These are phyloP conservation scores for Drosophila anomalipes DNA, from an alignment of 2,888 invertebrate genomes.

Conservation along the genomic window DNA sequence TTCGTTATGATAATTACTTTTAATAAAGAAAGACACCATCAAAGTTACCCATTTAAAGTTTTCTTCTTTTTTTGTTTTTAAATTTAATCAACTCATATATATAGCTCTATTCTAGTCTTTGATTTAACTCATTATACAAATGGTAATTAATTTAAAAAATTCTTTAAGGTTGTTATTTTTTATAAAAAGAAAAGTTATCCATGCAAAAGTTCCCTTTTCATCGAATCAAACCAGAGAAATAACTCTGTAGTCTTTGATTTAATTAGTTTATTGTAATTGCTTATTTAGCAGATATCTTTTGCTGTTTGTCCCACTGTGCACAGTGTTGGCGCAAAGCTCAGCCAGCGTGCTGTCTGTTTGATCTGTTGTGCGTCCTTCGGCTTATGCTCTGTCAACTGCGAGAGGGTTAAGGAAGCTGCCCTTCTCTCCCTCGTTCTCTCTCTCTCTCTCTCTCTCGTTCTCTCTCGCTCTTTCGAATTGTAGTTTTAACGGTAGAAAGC, in stretches of 20 bases:
- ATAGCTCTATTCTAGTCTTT: background rate
- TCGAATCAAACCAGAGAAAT: too few relatives aligned
- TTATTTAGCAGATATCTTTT: background rate
- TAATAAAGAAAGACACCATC: background rate
- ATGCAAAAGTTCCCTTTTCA: too few relatives aligned
- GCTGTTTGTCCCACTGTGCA: background rate
- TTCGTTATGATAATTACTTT: background rate
- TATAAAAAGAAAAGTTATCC: too few relatives aligned
- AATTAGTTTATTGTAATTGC: too few relatives aligned
- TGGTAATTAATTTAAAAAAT: too few relatives aligned
- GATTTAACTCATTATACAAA: background rate
- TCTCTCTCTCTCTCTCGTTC: background rate
- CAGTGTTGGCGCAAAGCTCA: background rate
- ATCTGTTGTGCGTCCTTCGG: slow-evolving; percentile 42
- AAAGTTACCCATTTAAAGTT: background rate
- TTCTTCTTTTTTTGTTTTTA: too few relatives aligned
- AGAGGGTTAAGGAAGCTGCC: background rate
- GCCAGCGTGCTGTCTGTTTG: slow-evolving; percentile 22
- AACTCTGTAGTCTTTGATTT: too few relatives aligned
- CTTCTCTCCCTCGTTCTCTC: background rate
- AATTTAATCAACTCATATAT: background rate
- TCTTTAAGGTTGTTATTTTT: too few relatives aligned
- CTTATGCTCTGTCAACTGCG: slow-evolving; percentile 49
- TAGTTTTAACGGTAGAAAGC: slow-evolving; percentile 44
- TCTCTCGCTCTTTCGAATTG: slow-evolving; percentile 14